phyloP scores from a whole-genome alignment of 2,113 vertebrate genomes.

The Peromyscus polionotus region DNA sequence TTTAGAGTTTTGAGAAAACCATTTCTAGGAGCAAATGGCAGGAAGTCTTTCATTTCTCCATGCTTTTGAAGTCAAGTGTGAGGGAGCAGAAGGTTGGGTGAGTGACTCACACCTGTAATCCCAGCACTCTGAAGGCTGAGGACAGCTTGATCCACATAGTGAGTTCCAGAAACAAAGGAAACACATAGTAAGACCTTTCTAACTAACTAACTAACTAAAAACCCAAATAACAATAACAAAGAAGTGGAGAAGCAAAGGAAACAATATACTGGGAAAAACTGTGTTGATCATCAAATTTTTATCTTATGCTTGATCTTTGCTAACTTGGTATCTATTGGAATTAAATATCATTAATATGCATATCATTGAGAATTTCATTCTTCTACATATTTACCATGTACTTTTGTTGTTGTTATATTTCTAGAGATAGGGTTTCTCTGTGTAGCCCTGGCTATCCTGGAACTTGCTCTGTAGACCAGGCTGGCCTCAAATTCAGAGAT shows the following conservation, averaged over 20 bases:
- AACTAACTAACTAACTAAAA: not conserved
- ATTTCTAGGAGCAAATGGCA: not conserved
- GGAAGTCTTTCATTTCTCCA: not conserved
- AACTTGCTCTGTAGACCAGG: not conserved
- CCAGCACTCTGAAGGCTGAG: not conserved
- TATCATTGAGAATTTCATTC: not conserved
- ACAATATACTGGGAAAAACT: not conserved
- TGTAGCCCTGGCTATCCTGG: not conserved
- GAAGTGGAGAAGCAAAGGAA: not conserved
- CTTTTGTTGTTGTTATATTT: not conserved
- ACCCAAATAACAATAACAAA: not conserved
- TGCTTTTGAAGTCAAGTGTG: not conserved
- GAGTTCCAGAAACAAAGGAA: not conserved
- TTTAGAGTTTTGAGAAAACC: conserved; percentile 32
- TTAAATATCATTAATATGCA: not conserved
- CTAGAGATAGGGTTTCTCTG: not conserved
- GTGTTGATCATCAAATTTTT: conserved; percentile 1
- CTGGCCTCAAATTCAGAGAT: not conserved
- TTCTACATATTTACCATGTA: not conserved
- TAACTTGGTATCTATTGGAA: conserved; percentile 6
- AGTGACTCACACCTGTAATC: not conserved
- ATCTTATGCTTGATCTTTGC: not conserved
- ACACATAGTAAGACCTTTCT: not conserved
- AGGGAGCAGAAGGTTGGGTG: not conserved
- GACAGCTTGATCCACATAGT: not conserved